Evolutionary conservation across 1,140 invertebrate species (phyloP), one percentile per base, ranked within the genome.

Genomic region (Bombus turneri): DNA sequence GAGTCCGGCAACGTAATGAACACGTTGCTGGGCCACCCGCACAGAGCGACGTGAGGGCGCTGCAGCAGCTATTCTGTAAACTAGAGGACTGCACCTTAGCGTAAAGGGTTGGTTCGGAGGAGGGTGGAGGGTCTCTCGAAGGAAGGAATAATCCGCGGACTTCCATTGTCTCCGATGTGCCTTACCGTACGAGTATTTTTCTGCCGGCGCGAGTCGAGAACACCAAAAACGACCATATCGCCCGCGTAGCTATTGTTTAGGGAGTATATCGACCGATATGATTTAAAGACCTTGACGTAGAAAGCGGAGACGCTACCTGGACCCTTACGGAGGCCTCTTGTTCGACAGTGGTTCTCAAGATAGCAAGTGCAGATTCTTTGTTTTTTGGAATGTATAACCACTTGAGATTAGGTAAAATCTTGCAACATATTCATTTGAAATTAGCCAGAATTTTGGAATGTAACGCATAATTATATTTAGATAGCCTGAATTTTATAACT

Each of bases 1-100:
- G 37, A n/a, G 22, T 34, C 83, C 85, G 83, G 84, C 79, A 87
- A 78, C 87, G 88, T 91, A 91, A 91, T 91, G 86, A 91, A 91
- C 91, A 87, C 84, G 88, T 81, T 83, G 76, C 81, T 69, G 86
- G 87, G 77, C 91, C 91, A 91, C 91, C 91, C 91, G 88, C 79
- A 72, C 69, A 31, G 12, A 57, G 34, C 34, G 31, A 43, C 59
- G 66, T 2, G 69, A 47, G 73, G 64, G 76, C 74, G 59, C n/a
- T 57, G 75, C 13, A 22, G 9, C 64, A 2, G 37, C 22, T 53
- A 64, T 66, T 69, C 39, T 41, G 57, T 43, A 41, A 77, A 37
- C 68, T 37, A 2, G 34, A 75, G 57, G 28, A 68, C 64, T 71
- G 37, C 39, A 25, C 31, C 83, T 77, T 5, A 37, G 39, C 41